Evolutionary conservation across 2,888 invertebrate species (phyloP), one percentile per base, ranked within the genome.

Genomic region (Chesias legatella): DNA sequence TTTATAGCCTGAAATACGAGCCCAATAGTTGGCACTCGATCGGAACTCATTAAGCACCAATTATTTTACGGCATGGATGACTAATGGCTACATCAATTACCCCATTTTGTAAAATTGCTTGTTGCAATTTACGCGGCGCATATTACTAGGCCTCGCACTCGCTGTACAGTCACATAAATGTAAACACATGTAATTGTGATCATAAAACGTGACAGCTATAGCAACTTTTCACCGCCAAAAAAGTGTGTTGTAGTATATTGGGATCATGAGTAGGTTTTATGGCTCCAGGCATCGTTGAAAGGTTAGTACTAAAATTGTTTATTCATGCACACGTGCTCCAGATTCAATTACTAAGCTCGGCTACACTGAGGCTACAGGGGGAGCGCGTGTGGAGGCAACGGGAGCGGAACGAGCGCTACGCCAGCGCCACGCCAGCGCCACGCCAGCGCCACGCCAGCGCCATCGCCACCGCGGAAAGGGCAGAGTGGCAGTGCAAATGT

Each of bases 251-350:
- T 36, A 29, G 17, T 37, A 34, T 33, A 43, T 37, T 33, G 34
- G 33, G 28, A 38, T 39, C 35, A 42, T 28, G 26, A 30, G 39
- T 23, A 36, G 41, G 41, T 8, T 41, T 43, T 36, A 37, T 37
- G 33, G 31, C 31, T 37, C 22, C 39, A 36, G 35, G 35, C 17
- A 43, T 33, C 35, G 29, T 36, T 32, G 40, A 43, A 48, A 49
- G 49, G 45, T 46, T 43, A 38, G 38, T 20, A 34, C 51, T 63
- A 60, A 62, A 63, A 72, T 69, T 62, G 67, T 65, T 73, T 73
- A 75, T 78, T 71, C 73, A 74, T 72, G 67, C 69, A 63, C 67
- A 68, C 63, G 64, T 68, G 69, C 57, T 63, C 57, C 55, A 54
- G 60, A 73, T 77, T 79, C 67, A 79, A 78, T 79, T 74, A 74